Conservation (phyloP, 53 echinoderm and acorn worm genomes). For the Echinometra lucunter region DNA sequence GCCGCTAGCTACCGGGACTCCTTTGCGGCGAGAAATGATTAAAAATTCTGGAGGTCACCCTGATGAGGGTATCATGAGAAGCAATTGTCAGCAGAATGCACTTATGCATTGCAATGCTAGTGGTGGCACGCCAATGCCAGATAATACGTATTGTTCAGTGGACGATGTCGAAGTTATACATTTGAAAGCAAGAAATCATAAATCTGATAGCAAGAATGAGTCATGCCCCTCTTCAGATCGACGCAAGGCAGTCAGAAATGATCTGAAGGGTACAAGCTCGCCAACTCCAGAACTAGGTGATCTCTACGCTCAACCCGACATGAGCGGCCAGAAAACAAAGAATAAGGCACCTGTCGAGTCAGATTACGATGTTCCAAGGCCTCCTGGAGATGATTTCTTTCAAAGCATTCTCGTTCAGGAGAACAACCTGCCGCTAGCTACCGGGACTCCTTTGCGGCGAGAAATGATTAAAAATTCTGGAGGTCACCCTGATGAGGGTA, state of each 20-base stretch:
- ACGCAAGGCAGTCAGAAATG: background rate
- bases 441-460: background rate
- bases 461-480: background rate
- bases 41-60: background rate
- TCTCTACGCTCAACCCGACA: slow-evolving; percentile 5
- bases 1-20: too few species aligned
- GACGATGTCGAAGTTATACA: background rate
- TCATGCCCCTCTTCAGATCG: background rate
- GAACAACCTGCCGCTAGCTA: too few species aligned
- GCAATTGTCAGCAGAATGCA: background rate
- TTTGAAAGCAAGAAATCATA: background rate
- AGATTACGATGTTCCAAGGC: background rate
- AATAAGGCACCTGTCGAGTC: background rate
- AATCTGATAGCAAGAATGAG: background rate
- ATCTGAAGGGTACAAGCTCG: background rate
- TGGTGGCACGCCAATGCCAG: background rate
- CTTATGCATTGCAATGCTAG: too few species aligned
- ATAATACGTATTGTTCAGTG: background rate
- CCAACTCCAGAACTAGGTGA: background rate
- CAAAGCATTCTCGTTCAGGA: too few species aligned
- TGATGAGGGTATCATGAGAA: too few species aligned
- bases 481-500: background rate
- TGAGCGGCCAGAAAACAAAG: slow-evolving; percentile 19
- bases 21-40: background rate
- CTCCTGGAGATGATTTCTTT: background rate